phyloP scores from a whole-genome alignment of 2,797 vertebrate genomes.

The Lindbergichthys nudifrons region DNA sequence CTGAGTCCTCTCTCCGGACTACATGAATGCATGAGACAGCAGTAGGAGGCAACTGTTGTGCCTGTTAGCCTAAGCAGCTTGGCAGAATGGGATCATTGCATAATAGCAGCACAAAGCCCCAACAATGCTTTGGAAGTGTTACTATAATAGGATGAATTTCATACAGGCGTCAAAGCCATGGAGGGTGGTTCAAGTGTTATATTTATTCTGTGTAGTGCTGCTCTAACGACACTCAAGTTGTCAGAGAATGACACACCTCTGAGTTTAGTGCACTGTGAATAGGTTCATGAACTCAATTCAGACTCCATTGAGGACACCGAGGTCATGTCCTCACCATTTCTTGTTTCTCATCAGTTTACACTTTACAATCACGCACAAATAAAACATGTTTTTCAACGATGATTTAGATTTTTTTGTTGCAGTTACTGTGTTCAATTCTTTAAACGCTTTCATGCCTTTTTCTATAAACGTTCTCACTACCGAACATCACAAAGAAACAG shows the following conservation, averaged over 20 bases:
- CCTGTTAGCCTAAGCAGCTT: constrained; percentile 51
- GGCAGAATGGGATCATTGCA: constrained; percentile 55
- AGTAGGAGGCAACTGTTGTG: constrained; percentile 40
- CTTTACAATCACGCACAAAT: background rate
- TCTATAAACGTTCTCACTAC: background rate
- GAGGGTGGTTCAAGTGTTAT: constrained; percentile 16
- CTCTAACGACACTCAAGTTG: constrained; percentile 31
- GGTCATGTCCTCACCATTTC: constrained; percentile 11
- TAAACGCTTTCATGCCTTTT: background rate
- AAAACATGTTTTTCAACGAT: background rate
- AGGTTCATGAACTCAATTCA: constrained; percentile 23
- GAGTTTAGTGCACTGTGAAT: constrained; percentile 8
- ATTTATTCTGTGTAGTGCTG: constrained; percentile 13
- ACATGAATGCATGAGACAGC: constrained; percentile 41
- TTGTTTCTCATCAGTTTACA: background rate
- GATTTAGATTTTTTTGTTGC: background rate
- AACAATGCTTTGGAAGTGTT: constrained; percentile 54
- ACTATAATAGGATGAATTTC: constrained; percentile 60
- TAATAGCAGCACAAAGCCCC: constrained; percentile 50
- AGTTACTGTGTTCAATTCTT: background rate
- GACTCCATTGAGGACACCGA: background rate
- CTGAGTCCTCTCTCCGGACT: constrained; percentile 22
- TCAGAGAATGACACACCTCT: constrained; percentile 21
- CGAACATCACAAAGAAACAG: background rate
- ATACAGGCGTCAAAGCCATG: constrained; percentile 51